Percentiles rank a stretch among this genome's conserved stretches.
Evolutionary conservation across 2,888 invertebrate species (phyloP).

Genomic region (Kryphioiulus occultus): DNA sequence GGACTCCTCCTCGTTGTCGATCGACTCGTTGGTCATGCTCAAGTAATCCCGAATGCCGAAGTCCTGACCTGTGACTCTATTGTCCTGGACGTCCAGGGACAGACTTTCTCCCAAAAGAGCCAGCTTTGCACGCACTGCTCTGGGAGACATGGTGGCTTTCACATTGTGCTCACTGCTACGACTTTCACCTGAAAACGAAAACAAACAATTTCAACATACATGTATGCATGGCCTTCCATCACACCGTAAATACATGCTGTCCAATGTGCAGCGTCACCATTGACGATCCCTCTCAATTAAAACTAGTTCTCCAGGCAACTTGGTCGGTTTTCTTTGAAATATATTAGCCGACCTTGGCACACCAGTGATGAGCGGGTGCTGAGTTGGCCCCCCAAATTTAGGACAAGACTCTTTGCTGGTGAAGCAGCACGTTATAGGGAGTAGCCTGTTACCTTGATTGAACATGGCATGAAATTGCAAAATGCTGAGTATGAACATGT

Average conservation of each 20-base stretch:
- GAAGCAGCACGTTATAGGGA: background rate
- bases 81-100: conserved; percentile 47
- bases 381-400: background rate
- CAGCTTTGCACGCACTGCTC: background rate
- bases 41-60: conserved; percentile 52
- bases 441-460: background rate
- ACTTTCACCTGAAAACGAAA: background rate
- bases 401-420: background rate
- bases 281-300: background rate
- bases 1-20: conserved; percentile 52
- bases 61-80: conserved; percentile 35
- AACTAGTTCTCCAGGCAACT: background rate
- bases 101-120: conserved; percentile 45
- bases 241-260: background rate
- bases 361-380: background rate
- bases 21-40: conserved; percentile 46
- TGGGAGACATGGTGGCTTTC: conserved; percentile 17
- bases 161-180: background rate
- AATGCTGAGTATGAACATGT: background rate
- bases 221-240: background rate
- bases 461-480: background rate
- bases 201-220: background rate
- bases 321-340: background rate
- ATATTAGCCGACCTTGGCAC: background rate
- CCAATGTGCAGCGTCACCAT: background rate